Conservation (phyloP, 64 coral and sea anemone species). For the Platygyra sinensis region DNA sequence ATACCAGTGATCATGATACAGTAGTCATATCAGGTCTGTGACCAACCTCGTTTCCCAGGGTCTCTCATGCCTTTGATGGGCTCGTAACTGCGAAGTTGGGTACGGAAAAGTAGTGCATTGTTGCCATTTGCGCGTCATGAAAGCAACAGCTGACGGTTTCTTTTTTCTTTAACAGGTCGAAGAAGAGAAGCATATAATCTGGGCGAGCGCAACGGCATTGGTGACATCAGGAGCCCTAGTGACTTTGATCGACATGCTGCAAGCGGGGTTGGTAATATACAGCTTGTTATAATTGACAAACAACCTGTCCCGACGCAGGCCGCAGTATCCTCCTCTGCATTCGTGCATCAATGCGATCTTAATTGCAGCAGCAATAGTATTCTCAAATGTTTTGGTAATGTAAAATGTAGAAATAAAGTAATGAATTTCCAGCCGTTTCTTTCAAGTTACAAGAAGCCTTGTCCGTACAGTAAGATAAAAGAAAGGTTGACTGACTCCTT, state of each 20-base stretch:
- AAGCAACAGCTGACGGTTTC: neutral
- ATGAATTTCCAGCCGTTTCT: neutral
- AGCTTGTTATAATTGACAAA: neutral
- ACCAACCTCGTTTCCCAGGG: too few relatives aligned
- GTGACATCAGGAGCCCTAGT: neutral
- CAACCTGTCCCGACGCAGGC: neutral
- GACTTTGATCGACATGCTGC: neutral
- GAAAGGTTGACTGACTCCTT: too few relatives aligned
- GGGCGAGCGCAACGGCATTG: neutral
- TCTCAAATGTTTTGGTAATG: neutral
- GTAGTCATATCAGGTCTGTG: too few relatives aligned
- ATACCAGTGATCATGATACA: too few relatives aligned
- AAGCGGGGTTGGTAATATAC: neutral
- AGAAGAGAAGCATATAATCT: neutral
- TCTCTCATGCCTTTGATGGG: neutral
- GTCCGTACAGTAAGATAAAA: too few relatives aligned
- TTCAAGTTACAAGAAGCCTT: too few relatives aligned
- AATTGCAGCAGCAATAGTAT: neutral
- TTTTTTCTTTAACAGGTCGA: neutral
- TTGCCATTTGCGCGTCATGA: too few relatives aligned
- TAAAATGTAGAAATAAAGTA: neutral
- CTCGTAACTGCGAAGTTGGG: too few relatives aligned
- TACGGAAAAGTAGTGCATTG: too few relatives aligned
- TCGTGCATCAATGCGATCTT: neutral
- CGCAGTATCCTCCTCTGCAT: neutral